A percentile compares a stretch with the other conserved stretches of the same genome.
Evolutionary conservation across 2,888 invertebrate genomes (phyloP).

Genomic region (Actias luna): DNA sequence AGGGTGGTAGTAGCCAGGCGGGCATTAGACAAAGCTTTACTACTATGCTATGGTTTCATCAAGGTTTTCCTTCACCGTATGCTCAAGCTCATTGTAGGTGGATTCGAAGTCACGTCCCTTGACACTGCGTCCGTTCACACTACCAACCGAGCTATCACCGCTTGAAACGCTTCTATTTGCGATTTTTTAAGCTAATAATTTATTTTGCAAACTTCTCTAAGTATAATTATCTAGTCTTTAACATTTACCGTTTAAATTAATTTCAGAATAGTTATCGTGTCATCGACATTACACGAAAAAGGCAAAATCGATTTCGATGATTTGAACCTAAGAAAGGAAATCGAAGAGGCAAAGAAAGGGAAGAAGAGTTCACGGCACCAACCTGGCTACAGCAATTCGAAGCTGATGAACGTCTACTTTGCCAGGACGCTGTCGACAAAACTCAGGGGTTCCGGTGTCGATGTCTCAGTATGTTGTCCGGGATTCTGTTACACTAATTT

Average conservation of each 20-base stretch:
- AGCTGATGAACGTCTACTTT: slow-evolving; percentile 89
- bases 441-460: slow-evolving; percentile 79
- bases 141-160: too few species aligned
- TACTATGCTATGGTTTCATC: too few species aligned
- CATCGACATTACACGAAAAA: slow-evolving; percentile 86
- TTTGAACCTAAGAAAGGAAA: slow-evolving; percentile 82
- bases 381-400: slow-evolving; percentile 88
- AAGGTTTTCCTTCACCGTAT: too few species aligned
- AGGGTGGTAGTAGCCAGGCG: too few species aligned
- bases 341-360: slow-evolving; percentile 58
- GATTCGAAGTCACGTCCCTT: too few species aligned
- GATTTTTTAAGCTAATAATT: background rate
- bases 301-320: slow-evolving; percentile 86
- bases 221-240: background rate
- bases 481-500: slow-evolving; percentile 91
- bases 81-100: too few species aligned
- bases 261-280: slow-evolving; percentile 86
- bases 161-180: too few species aligned
- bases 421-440: slow-evolving; percentile 83
- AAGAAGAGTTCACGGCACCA: slow-evolving; percentile 63
- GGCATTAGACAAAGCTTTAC: too few species aligned
- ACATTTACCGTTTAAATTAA: background rate
- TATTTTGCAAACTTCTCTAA: background rate
- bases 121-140: too few species aligned
- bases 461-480: slow-evolving; percentile 87